Conservation (phyloP, 2,888 invertebrate genomes). For the Melipona beecheii region DNA sequence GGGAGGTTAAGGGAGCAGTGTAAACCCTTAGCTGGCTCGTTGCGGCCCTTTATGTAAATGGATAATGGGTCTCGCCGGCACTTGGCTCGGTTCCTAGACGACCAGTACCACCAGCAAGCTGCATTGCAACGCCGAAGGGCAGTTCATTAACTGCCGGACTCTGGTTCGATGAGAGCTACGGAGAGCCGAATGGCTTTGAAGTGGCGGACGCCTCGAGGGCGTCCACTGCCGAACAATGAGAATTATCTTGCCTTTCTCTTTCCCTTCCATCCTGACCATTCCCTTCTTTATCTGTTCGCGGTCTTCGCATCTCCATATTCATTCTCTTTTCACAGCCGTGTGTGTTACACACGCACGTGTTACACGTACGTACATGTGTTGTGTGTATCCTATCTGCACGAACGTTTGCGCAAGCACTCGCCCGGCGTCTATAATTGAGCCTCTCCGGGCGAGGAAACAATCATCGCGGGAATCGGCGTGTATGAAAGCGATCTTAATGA, state of each 20-base stretch:
- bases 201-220: slow-evolving; percentile 71
- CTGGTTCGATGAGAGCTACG: slow-evolving; percentile 69
- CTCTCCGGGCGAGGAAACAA: slow-evolving; percentile 61
- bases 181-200: slow-evolving; percentile 72
- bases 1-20: slow-evolving; percentile 37
- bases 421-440: slow-evolving; percentile 60
- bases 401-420: background rate
- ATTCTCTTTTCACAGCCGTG: slow-evolving; percentile 19
- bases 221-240: slow-evolving; percentile 72
- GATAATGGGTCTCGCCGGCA: slow-evolving; percentile 66
- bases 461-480: slow-evolving; percentile 45
- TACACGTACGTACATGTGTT: background rate
- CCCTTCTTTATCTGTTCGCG: slow-evolving; percentile 5
- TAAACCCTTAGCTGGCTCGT: slow-evolving; percentile 56
- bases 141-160: slow-evolving; percentile 76
- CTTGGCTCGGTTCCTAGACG: slow-evolving; percentile 64
- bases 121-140: slow-evolving; percentile 69
- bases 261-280: slow-evolving; percentile 10
- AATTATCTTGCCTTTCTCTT: slow-evolving; percentile 70
- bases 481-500: slow-evolving; percentile 63
- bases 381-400: slow-evolving; percentile 8
- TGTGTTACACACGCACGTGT: background rate
- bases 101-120: slow-evolving; percentile 42
- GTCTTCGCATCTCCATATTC: slow-evolving; percentile 27
- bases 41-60: slow-evolving; percentile 69